Evolutionary conservation across 2,888 invertebrate species (phyloP).

Genomic region (Dyspetes luteomarginatus): DNA sequence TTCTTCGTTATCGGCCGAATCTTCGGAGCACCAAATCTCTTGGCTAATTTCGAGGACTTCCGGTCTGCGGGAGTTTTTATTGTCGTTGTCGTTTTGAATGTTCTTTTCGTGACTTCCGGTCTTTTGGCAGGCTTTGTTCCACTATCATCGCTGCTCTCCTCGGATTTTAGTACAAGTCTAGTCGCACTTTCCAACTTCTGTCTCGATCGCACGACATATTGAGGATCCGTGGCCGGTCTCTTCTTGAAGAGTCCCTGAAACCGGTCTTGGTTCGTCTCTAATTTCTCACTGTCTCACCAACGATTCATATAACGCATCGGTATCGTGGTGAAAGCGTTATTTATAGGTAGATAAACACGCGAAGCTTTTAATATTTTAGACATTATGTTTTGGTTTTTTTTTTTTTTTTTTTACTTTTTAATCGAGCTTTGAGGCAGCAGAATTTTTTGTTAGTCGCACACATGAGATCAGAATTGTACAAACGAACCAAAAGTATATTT

Average conservation of each 20-base stretch:
- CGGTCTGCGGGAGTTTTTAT: constrained; percentile 25
- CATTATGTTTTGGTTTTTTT: background rate
- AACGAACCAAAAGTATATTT: constrained; percentile 9
- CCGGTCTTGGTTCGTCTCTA: constrained; percentile 68
- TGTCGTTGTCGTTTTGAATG: constrained; percentile 6
- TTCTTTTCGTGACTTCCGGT: constrained; percentile 23
- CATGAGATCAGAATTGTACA: constrained; percentile 16
- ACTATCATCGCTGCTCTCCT: constrained; percentile 71
- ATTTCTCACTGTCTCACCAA: constrained; percentile 46
- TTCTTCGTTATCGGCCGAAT: constrained; percentile 12
- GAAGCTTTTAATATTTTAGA: constrained; percentile 6
- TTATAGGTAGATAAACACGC: constrained; percentile 26
- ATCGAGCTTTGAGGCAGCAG: constrained; percentile 36
- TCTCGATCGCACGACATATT: constrained; percentile 77
- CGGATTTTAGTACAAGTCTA: constrained; percentile 76
- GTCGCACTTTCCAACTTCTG: constrained; percentile 79
- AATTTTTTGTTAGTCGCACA: constrained; percentile 58
- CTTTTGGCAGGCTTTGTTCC: constrained; percentile 13
- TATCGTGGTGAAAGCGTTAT: constrained; percentile 11
- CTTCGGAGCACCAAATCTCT: constrained; percentile 43
- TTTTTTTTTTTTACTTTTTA: background rate
- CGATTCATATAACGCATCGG: constrained; percentile 13
- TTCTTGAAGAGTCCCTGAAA: constrained; percentile 79
- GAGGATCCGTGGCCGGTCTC: constrained; percentile 71
- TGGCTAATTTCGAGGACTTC: constrained; percentile 29